A percentile compares a stretch with the other conserved stretches of the same genome.
Conservation (phyloP, 2,888 invertebrate species). For the Dryococelus australis region DNA sequence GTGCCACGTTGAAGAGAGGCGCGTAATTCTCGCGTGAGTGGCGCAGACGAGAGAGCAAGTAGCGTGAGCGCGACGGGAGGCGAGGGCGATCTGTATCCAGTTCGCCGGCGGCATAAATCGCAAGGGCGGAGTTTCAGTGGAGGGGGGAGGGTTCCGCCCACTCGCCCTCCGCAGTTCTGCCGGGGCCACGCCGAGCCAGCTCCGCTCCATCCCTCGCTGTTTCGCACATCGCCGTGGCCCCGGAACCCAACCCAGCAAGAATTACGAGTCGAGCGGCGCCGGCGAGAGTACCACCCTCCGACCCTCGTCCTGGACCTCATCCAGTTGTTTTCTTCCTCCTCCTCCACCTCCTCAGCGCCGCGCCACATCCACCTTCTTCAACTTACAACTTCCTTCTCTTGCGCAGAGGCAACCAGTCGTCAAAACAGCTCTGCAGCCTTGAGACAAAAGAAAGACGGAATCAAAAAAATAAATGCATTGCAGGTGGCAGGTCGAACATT, state of each 20-base stretch:
- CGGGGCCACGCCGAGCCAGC: too few species aligned
- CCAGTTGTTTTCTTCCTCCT: not conserved
- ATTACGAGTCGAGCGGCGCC: conserved; percentile 10
- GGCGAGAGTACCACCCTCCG: not conserved
- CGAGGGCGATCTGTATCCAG: not conserved
- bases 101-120: not conserved
- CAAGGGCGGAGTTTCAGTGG: not conserved
- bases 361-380: not conserved
- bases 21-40: too few species aligned
- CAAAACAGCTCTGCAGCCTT: not conserved
- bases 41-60: too few species aligned
- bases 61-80: not conserved
- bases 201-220: too few species aligned
- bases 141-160: too few species aligned
- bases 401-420: not conserved
- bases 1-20: too few species aligned
- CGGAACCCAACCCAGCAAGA: not conserved
- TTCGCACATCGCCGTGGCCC: not conserved
- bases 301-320: not conserved
- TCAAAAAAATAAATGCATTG: not conserved
- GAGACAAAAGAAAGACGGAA: not conserved
- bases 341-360: not conserved
- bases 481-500: too few species aligned
- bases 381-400: conserved; percentile 3
- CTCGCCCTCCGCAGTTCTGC: too few species aligned